phyloP scores from a whole-genome alignment of 2,797 vertebrate species.

The Myotis myotis region DNA sequence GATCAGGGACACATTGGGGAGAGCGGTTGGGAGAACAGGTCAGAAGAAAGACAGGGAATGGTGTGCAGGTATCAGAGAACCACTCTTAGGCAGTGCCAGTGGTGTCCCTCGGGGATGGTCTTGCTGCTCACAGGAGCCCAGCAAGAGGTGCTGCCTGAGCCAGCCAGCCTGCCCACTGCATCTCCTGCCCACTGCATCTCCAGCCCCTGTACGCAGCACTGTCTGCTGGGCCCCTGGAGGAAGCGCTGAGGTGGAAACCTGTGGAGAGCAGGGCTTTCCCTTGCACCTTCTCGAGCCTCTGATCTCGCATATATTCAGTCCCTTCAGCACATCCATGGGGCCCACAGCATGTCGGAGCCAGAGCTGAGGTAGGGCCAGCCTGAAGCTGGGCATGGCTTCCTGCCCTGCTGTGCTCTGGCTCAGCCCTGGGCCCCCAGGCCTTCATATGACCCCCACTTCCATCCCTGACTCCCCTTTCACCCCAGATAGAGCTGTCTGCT shows the following conservation, averaged over 20 bases:
- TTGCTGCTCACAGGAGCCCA: background rate
- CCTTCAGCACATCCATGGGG: background rate
- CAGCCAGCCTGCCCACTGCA: background rate
- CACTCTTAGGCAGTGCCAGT: background rate
- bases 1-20: background rate
- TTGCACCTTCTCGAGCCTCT: background rate
- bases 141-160: background rate
- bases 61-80: background rate
- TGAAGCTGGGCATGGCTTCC: accelerated
- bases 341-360: accelerated
- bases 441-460: background rate
- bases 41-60: background rate
- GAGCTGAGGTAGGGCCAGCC: too few species aligned
- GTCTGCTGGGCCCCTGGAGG: background rate
- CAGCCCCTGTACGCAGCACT: background rate
- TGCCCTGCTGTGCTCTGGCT: too few species aligned
- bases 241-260: background rate
- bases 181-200: too few species aligned
- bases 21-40: background rate
- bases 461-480: background rate
- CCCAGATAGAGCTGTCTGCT: background rate
- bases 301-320: too few species aligned
- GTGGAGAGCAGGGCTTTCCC: background rate
- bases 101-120: background rate
- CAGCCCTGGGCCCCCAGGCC: too few species aligned